Evolutionary conservation across 1,140 invertebrate genomes (phyloP).

Genomic region (Drosophila yakuba): DNA sequence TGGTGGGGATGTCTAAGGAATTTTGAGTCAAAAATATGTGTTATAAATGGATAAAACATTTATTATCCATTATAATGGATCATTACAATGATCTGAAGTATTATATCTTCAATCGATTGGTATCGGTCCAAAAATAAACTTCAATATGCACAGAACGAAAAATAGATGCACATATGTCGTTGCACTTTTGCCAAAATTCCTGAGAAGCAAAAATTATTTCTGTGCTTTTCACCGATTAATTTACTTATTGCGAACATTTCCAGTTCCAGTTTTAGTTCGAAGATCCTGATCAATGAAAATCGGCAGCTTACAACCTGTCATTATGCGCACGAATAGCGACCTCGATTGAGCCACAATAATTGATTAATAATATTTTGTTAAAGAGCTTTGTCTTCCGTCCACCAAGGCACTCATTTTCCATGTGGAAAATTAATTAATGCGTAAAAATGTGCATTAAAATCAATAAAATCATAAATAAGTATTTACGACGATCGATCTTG

Average conservation of each 20-base stretch:
- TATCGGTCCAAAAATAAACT: no score
- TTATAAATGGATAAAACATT: no score
- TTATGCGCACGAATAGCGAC: conserved; percentile 28
- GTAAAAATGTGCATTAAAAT: conserved; percentile 72
- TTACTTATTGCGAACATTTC: not conserved
- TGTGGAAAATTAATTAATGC: conserved; percentile 59
- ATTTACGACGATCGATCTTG: conserved; percentile 40
- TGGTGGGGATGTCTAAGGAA: not conserved
- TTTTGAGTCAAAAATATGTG: no score
- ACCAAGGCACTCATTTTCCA: conserved; percentile 18
- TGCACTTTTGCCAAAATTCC: no score
- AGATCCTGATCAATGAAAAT: not conserved
- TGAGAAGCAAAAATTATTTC: no score
- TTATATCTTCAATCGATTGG: not conserved
- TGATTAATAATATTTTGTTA: conserved; percentile 70
- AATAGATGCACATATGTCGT: not conserved
- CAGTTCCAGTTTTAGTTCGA: conserved; percentile 5
- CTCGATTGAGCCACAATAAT: conserved; percentile 24
- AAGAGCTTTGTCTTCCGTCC: conserved; percentile 31
- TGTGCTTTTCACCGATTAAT: not conserved
- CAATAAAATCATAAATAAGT: conserved; percentile 78
- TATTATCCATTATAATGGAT: no score
- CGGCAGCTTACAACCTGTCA: conserved; percentile 25
- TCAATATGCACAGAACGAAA: not conserved
- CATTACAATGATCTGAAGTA: no score